Percentiles rank a stretch among this genome's conserved stretches.
Evolutionary conservation across 2,113 vertebrate genomes (phyloP).

Genomic region (Paratilapia polleni): DNA sequence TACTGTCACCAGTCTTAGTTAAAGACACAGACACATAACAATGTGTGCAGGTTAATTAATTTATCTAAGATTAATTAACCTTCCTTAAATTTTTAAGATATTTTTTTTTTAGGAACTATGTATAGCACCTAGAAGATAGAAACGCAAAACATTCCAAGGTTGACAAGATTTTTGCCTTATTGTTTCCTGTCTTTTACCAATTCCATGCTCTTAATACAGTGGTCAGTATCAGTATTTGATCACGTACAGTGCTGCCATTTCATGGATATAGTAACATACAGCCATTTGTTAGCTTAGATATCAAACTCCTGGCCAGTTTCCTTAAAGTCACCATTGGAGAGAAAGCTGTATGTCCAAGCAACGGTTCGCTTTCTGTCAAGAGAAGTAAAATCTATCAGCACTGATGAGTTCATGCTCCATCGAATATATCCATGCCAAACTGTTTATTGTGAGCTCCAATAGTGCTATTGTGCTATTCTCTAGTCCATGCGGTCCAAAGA

Average conservation of each 20-base stretch:
- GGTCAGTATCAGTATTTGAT: background rate
- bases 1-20: background rate
- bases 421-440: conserved; percentile 60
- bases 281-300: background rate
- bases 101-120: too few relatives aligned
- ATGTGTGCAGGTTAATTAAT: background rate
- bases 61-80: too few relatives aligned
- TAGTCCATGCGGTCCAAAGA: conserved; percentile 63
- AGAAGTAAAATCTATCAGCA: conserved; percentile 72
- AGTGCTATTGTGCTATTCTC: conserved; percentile 71
- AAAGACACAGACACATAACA: background rate
- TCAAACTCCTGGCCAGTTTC: background rate
- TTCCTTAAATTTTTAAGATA: too few relatives aligned
- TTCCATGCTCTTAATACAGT: background rate
- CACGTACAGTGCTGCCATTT: background rate
- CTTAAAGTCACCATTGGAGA: conserved; percentile 21
- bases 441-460: conserved; percentile 64
- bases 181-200: background rate
- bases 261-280: background rate
- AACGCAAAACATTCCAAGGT: too few relatives aligned
- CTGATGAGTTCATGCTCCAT: conserved; percentile 73
- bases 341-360: conserved; percentile 32
- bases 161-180: too few relatives aligned
- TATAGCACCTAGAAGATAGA: too few relatives aligned
- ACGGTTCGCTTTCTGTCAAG: conserved; percentile 49